phyloP scores from a whole-genome alignment of 2,797 vertebrate genomes.

The Crocodylus rhombifer region DNA sequence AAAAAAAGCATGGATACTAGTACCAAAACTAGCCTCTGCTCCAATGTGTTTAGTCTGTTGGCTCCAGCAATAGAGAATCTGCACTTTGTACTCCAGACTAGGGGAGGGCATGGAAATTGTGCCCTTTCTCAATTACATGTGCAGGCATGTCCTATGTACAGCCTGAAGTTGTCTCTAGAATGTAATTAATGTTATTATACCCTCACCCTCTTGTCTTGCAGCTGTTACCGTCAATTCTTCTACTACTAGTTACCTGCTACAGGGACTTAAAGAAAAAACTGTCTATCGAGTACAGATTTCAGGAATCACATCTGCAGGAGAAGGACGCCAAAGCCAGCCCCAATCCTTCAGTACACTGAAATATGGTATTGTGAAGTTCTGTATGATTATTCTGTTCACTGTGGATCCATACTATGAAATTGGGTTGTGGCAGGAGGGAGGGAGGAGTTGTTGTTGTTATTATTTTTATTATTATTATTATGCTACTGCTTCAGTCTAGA shows the following conservation, averaged over 20 bases:
- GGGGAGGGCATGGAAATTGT: background rate
- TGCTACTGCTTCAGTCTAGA: too few relatives aligned
- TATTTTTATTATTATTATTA: too few relatives aligned
- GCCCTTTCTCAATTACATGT: background rate
- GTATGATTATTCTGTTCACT: background rate
- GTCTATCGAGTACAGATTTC: constrained; percentile 82
- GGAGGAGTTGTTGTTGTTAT: too few relatives aligned
- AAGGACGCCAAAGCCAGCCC: constrained; percentile 77
- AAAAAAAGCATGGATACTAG: background rate
- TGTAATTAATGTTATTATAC: accelerated
- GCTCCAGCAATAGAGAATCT: background rate
- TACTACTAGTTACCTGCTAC: constrained; percentile 69
- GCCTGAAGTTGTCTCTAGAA: background rate
- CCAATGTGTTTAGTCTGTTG: background rate
- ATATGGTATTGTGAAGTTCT: constrained; percentile 55
- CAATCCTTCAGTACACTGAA: constrained; percentile 64
- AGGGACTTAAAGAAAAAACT: constrained; percentile 73
- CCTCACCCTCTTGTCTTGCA: constrained; percentile 60
- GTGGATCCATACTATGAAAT: background rate
- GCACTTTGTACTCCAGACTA: background rate
- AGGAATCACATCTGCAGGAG: constrained; percentile 85
- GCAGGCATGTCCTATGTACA: background rate
- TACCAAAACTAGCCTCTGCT: background rate
- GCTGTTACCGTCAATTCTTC: constrained; percentile 78
- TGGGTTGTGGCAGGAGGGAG: background rate